These are phyloP conservation scores for Eurystomus glaucurus DNA, from an alignment of 2,797 vertebrate species.

Conservation along the genomic window DNA sequence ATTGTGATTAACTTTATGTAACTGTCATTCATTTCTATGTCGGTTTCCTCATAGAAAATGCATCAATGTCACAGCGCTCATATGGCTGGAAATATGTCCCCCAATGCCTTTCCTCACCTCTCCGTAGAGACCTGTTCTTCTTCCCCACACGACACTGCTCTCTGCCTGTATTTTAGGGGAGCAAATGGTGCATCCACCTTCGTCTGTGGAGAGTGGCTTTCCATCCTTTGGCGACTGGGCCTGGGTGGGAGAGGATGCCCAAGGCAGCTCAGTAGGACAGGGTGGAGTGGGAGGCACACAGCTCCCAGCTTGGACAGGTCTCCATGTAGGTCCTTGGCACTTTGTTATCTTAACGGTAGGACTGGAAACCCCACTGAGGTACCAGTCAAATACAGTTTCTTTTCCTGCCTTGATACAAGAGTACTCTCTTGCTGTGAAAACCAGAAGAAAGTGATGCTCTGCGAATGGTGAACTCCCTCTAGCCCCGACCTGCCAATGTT, in stretches of 20 bases:
- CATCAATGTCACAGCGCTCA: neutral
- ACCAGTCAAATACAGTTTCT: neutral
- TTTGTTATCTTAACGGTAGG: neutral
- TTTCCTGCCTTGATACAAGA: neutral
- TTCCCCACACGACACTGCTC: fast-evolving
- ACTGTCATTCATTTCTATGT: neutral
- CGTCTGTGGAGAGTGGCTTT: neutral
- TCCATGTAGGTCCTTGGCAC: neutral
- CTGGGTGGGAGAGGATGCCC: neutral
- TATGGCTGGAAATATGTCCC: fast-evolving
- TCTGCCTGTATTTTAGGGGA: neutral
- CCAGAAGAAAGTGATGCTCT: neutral
- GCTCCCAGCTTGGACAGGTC: neutral
- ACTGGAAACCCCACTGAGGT: neutral
- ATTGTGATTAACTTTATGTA: slow-evolving; percentile 7
- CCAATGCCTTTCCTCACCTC: fast-evolving
- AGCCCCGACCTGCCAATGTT: neutral
- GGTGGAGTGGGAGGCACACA: fast-evolving
- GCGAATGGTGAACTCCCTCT: neutral
- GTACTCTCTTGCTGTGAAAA: neutral
- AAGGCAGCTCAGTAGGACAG: neutral
- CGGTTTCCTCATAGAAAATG: neutral
- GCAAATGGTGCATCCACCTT: neutral
- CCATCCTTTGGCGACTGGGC: fast-evolving
- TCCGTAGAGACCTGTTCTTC: neutral